These are phyloP conservation scores for Pempheris klunzingeri DNA, from an alignment of 2,797 vertebrate species.

Conservation along the genomic window DNA sequence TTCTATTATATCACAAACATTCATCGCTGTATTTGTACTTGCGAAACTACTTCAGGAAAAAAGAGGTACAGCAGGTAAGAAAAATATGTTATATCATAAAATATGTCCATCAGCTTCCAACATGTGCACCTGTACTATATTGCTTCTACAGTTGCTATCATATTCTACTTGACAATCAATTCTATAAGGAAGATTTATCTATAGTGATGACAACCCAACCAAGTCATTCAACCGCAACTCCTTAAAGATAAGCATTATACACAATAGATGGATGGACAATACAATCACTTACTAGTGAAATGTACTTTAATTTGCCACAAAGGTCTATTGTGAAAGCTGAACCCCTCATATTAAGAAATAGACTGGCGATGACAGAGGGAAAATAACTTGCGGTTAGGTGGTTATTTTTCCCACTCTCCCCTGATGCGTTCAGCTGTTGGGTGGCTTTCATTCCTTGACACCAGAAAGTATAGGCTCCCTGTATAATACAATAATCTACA, in stretches of 20 bases:
- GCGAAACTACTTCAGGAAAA: not conserved
- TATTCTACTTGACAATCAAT: not conserved
- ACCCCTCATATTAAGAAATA: not conserved
- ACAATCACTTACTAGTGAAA: not conserved
- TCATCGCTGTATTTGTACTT: not conserved
- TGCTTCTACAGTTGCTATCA: not conserved
- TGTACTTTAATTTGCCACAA: not conserved
- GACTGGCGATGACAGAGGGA: not conserved
- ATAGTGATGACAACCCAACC: too few relatives aligned
- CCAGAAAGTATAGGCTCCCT: not conserved
- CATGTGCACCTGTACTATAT: conserved; percentile 1
- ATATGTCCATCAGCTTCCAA: conserved; percentile 5
- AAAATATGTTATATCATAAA: not conserved
- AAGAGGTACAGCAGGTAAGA: not conserved
- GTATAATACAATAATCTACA: not conserved
- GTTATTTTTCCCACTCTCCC: too few relatives aligned
- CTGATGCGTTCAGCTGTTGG: not conserved
- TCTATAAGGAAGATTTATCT: not conserved
- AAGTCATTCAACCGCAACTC: too few relatives aligned
- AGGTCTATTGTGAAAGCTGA: not conserved
- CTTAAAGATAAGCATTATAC: too few relatives aligned
- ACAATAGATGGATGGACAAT: too few relatives aligned
- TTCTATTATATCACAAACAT: not conserved
- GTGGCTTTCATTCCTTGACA: conserved; percentile 13
- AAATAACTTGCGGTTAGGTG: not conserved